Evolutionary conservation across 2,113 vertebrate genomes (phyloP).

Genomic region (Amblyornis subalaris): DNA sequence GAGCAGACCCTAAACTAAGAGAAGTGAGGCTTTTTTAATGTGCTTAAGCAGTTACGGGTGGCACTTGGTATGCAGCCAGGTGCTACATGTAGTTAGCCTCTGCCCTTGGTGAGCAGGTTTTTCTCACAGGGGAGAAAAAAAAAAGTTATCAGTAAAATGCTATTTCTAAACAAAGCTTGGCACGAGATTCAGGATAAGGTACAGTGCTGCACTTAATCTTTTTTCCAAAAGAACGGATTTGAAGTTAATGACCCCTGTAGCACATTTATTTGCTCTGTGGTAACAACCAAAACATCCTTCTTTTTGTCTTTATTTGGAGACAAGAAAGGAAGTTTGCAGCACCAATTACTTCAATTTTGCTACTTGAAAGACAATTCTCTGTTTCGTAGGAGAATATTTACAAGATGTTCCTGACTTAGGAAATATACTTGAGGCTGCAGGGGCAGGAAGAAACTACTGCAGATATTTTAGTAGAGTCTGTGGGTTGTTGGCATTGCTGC

Average conservation of each 20-base stretch:
- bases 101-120: neutral
- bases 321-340: neutral
- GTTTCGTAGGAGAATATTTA: neutral
- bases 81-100: neutral
- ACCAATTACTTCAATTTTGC: neutral
- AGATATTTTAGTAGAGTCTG: neutral
- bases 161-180: constrained; percentile 42
- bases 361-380: neutral
- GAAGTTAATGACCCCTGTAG: constrained; percentile 29
- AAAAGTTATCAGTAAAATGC: neutral
- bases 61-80: neutral
- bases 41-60: neutral
- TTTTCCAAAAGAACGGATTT: constrained; percentile 29
- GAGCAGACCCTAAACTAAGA: neutral
- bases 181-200: constrained; percentile 21
- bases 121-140: neutral
- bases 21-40: neutral
- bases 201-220: constrained; percentile 31
- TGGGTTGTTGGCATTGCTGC: neutral
- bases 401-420: neutral
- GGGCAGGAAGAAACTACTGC: neutral
- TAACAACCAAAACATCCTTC: neutral
- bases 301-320: neutral
- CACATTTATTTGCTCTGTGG: neutral
- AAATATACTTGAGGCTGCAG: neutral